Conservation (phyloP, 2,888 invertebrate species). For the Notodonta dromedarius region DNA sequence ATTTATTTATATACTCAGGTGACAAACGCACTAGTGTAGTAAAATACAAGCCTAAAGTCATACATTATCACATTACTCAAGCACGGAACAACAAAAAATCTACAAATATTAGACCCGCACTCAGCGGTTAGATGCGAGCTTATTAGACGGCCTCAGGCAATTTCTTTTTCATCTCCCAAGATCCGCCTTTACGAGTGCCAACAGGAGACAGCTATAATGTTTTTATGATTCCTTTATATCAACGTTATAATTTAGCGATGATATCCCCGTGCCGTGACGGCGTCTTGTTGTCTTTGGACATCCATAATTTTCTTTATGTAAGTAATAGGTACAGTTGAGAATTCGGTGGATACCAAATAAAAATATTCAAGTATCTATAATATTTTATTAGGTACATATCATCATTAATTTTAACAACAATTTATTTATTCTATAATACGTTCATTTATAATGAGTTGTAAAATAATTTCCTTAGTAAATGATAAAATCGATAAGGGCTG, state of each 20-base stretch:
- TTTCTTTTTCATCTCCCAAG: slow-evolving; percentile 5
- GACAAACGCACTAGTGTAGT: too few relatives aligned
- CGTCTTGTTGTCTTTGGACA: neutral
- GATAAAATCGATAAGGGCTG: too few relatives aligned
- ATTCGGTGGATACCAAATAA: too few relatives aligned
- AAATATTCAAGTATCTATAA: too few relatives aligned
- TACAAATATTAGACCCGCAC: neutral
- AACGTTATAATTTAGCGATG: slow-evolving; percentile 4
- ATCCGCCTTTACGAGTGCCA: slow-evolving; percentile 1
- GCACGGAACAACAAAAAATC: neutral
- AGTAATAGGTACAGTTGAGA: too few relatives aligned
- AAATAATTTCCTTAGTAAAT: too few relatives aligned
- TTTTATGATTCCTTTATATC: slow-evolving; percentile 6
- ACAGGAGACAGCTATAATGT: slow-evolving; percentile 5
- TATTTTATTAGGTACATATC: too few relatives aligned
- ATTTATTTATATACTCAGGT: too few relatives aligned
- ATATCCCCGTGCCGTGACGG: neutral
- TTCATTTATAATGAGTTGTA: neutral
- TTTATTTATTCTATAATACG: too few relatives aligned
- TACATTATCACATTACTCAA: too few relatives aligned
- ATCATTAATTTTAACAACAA: too few relatives aligned
- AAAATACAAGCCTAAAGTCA: too few relatives aligned
- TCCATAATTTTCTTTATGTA: neutral
- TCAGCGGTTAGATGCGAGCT: neutral
- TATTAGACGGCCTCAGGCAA: slow-evolving; percentile 2